These are phyloP conservation scores for Caenorhabditis sp. DNA, from an alignment of 2,888 invertebrate genomes.

Conservation along the genomic window DNA sequence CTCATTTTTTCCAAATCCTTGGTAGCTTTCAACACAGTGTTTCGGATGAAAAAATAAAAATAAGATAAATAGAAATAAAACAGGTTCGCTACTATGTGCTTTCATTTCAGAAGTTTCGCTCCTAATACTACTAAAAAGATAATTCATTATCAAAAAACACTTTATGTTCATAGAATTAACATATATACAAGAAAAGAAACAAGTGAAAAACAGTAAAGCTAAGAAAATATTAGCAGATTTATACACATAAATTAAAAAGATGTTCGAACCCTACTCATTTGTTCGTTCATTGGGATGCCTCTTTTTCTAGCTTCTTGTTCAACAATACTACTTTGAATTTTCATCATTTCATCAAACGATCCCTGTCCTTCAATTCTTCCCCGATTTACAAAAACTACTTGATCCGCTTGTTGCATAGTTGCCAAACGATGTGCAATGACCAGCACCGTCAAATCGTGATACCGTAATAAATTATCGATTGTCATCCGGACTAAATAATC, in stretches of 20 bases:
- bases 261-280: constrained; percentile 35
- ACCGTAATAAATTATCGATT: constrained; percentile 47
- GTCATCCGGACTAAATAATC: constrained; percentile 57
- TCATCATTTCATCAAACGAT: constrained; percentile 80
- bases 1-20: neutral
- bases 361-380: constrained; percentile 86
- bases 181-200: neutral
- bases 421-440: constrained; percentile 71
- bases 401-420: constrained; percentile 76
- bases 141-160: neutral
- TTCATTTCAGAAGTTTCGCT: too few relatives aligned
- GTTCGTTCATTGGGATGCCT: constrained; percentile 38
- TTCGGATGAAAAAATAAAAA: too few relatives aligned
- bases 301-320: constrained; percentile 30
- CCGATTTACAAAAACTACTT: constrained; percentile 85
- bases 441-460: constrained; percentile 59
- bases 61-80: too few relatives aligned
- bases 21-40: too few relatives aligned
- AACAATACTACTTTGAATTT: constrained; percentile 78
- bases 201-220: neutral
- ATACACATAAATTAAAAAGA: neutral
- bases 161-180: neutral
- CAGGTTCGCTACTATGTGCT: too few relatives aligned
- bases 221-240: neutral
- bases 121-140: too few relatives aligned